Conservation (phyloP, 2,888 invertebrate species). For the Luperina nickerlii region DNA sequence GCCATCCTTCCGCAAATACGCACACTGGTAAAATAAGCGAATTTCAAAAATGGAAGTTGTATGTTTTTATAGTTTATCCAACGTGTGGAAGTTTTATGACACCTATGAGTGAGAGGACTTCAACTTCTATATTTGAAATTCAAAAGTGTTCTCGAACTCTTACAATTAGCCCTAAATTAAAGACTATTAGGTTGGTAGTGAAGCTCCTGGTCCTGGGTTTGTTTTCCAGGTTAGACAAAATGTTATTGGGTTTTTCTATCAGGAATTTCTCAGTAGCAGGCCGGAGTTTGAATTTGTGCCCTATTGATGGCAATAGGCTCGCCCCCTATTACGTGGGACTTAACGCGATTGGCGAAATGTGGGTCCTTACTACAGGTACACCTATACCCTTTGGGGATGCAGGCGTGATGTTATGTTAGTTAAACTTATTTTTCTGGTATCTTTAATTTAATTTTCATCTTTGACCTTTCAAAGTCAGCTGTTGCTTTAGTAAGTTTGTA, state of each 20-base stretch:
- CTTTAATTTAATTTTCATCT: not conserved
- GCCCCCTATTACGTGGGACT: not conserved
- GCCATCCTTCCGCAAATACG: conserved; percentile 31
- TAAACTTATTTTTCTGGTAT: not conserved
- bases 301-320: not conserved
- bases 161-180: not conserved
- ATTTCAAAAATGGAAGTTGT: not conserved
- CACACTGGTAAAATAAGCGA: not conserved
- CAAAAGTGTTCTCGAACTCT: not conserved
- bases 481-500: conserved; percentile 9
- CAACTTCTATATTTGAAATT: not conserved
- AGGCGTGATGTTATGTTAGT: not conserved
- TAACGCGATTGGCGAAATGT: not conserved
- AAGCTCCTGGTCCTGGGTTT: not conserved
- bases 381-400: not conserved
- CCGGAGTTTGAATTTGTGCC: not conserved
- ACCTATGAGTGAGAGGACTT: no score
- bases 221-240: not conserved
- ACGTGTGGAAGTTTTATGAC: not conserved
- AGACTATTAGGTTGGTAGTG: not conserved
- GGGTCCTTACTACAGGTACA: not conserved
- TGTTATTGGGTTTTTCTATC: not conserved
- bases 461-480: conserved; percentile 29
- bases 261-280: not conserved
- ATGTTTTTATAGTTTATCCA: not conserved